phyloP scores from a whole-genome alignment of 2,888 invertebrate genomes.

The Netelia fuscicornis region DNA sequence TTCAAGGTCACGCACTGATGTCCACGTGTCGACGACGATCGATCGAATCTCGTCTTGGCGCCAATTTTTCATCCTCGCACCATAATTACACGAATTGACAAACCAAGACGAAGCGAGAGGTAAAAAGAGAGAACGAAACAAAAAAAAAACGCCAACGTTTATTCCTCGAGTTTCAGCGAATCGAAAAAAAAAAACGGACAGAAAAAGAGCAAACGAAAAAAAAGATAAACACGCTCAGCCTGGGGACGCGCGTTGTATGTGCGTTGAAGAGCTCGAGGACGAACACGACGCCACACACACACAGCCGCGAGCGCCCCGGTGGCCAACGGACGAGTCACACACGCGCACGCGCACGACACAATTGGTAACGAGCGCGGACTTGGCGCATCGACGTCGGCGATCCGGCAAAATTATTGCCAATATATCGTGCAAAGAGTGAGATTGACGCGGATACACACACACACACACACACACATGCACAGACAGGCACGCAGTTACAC shows the following conservation, averaged over 20 bases:
- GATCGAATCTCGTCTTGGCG: background rate
- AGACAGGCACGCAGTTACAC: background rate
- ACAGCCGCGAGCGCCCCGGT: too few relatives aligned
- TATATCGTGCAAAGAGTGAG: background rate
- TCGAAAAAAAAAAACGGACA: background rate
- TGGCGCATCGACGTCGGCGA: background rate
- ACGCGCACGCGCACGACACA: background rate
- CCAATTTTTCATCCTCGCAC: background rate
- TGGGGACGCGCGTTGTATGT: too few relatives aligned
- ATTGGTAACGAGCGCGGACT: background rate
- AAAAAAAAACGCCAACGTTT: background rate
- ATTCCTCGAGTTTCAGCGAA: background rate
- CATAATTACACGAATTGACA: background rate
- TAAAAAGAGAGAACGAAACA: background rate
- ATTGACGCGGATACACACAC: background rate
- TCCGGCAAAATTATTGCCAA: conserved; percentile 6
- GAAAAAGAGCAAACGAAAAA: background rate
- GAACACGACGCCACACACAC: background rate
- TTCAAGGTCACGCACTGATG: background rate
- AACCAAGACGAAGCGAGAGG: background rate
- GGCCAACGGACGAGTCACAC: background rate
- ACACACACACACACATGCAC: too few relatives aligned
- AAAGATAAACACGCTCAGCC: background rate
- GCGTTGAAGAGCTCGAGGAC: background rate
- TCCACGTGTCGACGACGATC: background rate